Base-by-base conservation (phyloP, 2,797 vertebrate species). In the Trichosurus vulpecula region DNA sequence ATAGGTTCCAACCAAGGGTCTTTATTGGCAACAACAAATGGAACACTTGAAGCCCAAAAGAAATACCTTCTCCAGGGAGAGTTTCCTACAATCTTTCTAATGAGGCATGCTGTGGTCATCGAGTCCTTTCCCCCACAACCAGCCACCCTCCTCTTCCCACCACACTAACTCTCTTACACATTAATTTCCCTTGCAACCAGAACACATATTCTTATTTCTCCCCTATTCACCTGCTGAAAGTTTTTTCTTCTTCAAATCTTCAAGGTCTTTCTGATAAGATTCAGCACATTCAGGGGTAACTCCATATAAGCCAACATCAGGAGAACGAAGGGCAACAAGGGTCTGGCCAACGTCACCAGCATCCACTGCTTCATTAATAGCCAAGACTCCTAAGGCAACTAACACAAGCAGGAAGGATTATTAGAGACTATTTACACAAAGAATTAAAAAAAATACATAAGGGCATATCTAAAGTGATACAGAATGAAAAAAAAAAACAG, bases 381-480 rank as follows among this genome's bases (percentile, higher is more conserved):
- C 98, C 98, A 99, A 99, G 97, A 99, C 99, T 95, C 99, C 99
- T 98, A 99, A 98, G 0, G 99, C 99, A 98, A 99, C 99, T 99
- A 94, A 90, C 66, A 93, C 81, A 96, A 3, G 8, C 1, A 29
- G 89, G 41, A 95, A 4, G 95, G 35, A 91, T 0, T 19, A 90
- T 96, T 35, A 94, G 35, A 0, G 30, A 54, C 6, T 31, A 51
- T 2, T 90, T 81, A 81, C 74, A 47, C 41, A 47, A 87, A 19
- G 9, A 87, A 87, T 51, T 87, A 8, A 27, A 47, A 47, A 19
- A 47, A 47, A 81, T 22, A 27, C 0, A 27, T 47, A 81, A 81
- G 25, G 19, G 74, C 41, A 3, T 3, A 81, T 47, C 41, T 81
- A 47, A 81, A 47, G 41, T 81, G 41, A 25, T 27, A 47, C 6